Conservation (phyloP, 2,113 vertebrate genomes). For the Gila orcuttii region DNA sequence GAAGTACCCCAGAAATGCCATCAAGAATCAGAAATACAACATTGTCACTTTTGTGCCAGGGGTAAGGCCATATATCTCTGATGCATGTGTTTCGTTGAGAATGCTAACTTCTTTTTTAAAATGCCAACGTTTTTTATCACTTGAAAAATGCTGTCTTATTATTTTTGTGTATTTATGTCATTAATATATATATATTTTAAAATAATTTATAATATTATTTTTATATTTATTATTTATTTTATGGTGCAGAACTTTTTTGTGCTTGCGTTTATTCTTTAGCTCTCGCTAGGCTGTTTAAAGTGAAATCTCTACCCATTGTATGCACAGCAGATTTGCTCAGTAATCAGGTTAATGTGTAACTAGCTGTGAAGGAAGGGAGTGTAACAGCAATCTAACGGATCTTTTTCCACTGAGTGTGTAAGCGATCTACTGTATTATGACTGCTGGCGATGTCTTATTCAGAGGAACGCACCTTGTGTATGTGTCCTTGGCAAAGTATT, state of each 20-base stretch:
- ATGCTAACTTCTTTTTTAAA: not conserved
- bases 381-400: conserved; percentile 49
- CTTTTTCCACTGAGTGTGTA: conserved; percentile 57
- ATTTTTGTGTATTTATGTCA: not conserved
- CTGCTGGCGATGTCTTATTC: conserved; percentile 59
- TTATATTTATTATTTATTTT: not conserved
- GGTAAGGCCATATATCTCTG: conserved; percentile 76
- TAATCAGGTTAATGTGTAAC: conserved; percentile 65
- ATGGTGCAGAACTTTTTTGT: not conserved
- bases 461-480: conserved; percentile 37
- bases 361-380: conserved; percentile 43
- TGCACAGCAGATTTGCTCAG: conserved; percentile 60
- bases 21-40: conserved; percentile 99
- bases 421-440: conserved; percentile 56
- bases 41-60: conserved; percentile 96
- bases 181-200: not conserved
- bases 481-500: conserved; percentile 55
- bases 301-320: conserved; percentile 54
- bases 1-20: conserved; percentile 91
- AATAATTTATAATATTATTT: not conserved
- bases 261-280: not conserved
- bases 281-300: conserved; percentile 32
- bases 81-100: not conserved
- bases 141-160: not conserved
- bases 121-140: not conserved